These are phyloP conservation scores for Sebastes iracundus DNA, from an alignment of 2,797 vertebrate genomes.

Conservation along the genomic window DNA sequence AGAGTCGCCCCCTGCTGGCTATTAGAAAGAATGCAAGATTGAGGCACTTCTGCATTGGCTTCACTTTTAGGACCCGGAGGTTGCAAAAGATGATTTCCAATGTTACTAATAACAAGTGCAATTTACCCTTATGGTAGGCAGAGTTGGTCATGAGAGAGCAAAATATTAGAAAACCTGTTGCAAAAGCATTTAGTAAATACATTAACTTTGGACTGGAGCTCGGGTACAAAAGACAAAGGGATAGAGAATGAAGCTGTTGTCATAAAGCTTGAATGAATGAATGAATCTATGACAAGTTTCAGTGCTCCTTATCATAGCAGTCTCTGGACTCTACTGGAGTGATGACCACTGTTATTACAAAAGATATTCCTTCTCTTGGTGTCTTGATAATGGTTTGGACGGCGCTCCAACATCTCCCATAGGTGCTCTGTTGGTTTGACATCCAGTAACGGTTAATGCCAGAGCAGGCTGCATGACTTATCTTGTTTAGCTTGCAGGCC, in stretches of 20 bases:
- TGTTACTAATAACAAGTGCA: background rate
- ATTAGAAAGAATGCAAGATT: no score
- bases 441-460: background rate
- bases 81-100: background rate
- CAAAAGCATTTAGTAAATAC: background rate
- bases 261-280: background rate
- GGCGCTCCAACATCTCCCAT: background rate
- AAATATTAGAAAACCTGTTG: background rate
- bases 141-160: background rate
- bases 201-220: background rate
- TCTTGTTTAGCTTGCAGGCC: background rate
- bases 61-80: no score
- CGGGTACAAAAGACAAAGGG: background rate
- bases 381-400: background rate
- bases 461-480: background rate
- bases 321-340: background rate
- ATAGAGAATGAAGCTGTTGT: background rate
- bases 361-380: background rate
- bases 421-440: background rate
- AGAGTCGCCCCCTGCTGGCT: no score
- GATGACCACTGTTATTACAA: background rate
- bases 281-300: background rate
- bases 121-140: background rate
- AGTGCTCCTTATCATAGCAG: background rate
- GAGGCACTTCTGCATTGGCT: no score